Base-by-base conservation (phyloP, 2,888 invertebrate genomes). In the Chrysolina oricalcia region DNA sequence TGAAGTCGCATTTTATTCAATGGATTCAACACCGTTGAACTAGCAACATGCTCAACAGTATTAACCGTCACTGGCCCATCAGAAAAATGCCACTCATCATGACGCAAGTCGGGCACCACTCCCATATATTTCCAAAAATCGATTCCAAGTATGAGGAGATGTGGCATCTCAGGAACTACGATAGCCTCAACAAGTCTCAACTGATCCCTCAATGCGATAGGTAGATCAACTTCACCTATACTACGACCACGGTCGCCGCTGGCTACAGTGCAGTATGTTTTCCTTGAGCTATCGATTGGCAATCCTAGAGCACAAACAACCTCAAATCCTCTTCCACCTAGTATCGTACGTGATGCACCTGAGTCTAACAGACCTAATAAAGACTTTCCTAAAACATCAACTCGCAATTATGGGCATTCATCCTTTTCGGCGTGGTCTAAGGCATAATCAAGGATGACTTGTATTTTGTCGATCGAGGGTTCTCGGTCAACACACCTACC, bases 401-500 rank as follows among this genome's bases (percentile, higher is more conserved):
- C n/a, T 11, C 13, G 11, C 43, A 43, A 43, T 13, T 43, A 43
- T 0, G 13, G 43, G 13, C 43, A 13, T 15, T 43, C 13, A 43
- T 43, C 43, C 13, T 43, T 13, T 43, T 13, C 43, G 4, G 43
- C 43, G 15, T 43, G 43, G 3, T 43, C 43, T 4, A 43, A 15
- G 2, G 15, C 48, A n/a, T 48, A 48, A n/a, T 48, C 48, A 10
- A 48, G 17, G 15, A 48, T 48, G 15, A n/a, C 48, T 48, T n/a
- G 48, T n/a, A 48, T 15, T 48, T n/a, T 48, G n/a, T 48, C 21
- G 67, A 67, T 27, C 46, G 67, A 67, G 46, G 4, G 19, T 13
- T 40, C 62, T 21, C 10, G 5, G 48, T 13, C 17, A 10, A 35
- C 59, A 15, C 23, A 13, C 59, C 59, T 27, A 23, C 23, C 27